Evolutionary conservation across 2,888 invertebrate species (phyloP), one percentile per base, ranked within the genome.

Genomic region (Dorcus hopei): DNA sequence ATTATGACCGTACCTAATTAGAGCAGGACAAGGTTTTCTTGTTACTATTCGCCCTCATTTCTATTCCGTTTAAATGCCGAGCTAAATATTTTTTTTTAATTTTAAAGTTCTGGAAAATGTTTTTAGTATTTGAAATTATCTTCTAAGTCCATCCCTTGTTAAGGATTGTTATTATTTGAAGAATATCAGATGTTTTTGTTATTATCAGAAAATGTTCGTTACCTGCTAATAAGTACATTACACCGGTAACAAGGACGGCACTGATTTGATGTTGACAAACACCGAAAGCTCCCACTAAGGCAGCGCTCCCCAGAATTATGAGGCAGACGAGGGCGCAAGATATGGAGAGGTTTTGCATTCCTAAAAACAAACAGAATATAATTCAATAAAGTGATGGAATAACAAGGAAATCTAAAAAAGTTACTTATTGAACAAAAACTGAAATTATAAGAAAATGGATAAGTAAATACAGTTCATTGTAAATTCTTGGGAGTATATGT

Each of bases 261-360:
- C 95, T 94, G 73, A 95, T 94, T 80, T 95, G 95, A 72, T 93
- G 91, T 77, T 92, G 89, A 74, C 92, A 88, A 23, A 96, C 85
- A 4, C 95, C 95, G 75, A 96, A 93, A 49, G 90, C 86, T 16
- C 95, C 95, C 3, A 95, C 91, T 57, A 95, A 80, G 3, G 93
- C 91, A 0, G 95, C 93, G 67, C 91, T 89, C 50, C 92, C 91
- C 64, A 95, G 78, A 58, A 96, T 89, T 70, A 96, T 95, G 54
- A 95, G 83, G 71, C 94, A 93, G 4, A 96, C 96, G 68, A 96
- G 83, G 49, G 94, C 93, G 78, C 96, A 96, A 9, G 95, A 95
- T 78, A 96, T 95, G 57, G 95, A 95, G 65, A 96, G 82, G 79
- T 96, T 96, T 81, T 96, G 95, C 93, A 96, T 95, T 72, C 95